Conservation (phyloP, 2,888 invertebrate species). For the Mayetiola destructor region DNA sequence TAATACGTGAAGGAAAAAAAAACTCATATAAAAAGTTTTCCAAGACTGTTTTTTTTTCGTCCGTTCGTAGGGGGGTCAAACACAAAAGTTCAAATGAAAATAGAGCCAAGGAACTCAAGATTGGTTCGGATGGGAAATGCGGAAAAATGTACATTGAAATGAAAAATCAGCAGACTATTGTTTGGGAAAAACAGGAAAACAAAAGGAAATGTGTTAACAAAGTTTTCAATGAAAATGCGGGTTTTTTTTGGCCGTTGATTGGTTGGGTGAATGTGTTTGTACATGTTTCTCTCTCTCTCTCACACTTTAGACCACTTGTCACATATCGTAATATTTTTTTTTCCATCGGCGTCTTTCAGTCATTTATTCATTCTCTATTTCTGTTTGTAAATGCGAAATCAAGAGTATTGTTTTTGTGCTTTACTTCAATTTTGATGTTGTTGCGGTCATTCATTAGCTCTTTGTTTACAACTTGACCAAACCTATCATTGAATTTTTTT, state of each 20-base stretch:
- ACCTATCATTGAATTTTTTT: not conserved
- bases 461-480: not conserved
- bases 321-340: too few species aligned
- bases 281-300: not conserved
- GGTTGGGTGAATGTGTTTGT: not conserved
- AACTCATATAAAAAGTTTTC: too few species aligned
- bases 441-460: not conserved
- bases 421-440: not conserved
- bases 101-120: not conserved
- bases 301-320: not conserved
- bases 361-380: not conserved
- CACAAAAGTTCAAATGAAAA: slow-evolving; percentile 1
- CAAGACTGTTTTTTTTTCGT: too few species aligned
- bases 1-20: too few species aligned
- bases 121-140: too few species aligned
- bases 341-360: not conserved
- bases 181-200: slow-evolving; percentile 14
- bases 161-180: slow-evolving; percentile 13
- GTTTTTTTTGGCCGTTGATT: not conserved
- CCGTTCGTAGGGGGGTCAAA: too few species aligned
- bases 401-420: not conserved
- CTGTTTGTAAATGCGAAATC: not conserved
- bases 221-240: slow-evolving; percentile 14
- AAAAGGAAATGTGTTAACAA: slow-evolving; percentile 14
- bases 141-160: slow-evolving; percentile 6